Percentiles rank a stretch among this genome's conserved stretches.
Evolutionary conservation across 2,113 vertebrate species (phyloP).

Genomic region (Phylloscopus trochiloides): DNA sequence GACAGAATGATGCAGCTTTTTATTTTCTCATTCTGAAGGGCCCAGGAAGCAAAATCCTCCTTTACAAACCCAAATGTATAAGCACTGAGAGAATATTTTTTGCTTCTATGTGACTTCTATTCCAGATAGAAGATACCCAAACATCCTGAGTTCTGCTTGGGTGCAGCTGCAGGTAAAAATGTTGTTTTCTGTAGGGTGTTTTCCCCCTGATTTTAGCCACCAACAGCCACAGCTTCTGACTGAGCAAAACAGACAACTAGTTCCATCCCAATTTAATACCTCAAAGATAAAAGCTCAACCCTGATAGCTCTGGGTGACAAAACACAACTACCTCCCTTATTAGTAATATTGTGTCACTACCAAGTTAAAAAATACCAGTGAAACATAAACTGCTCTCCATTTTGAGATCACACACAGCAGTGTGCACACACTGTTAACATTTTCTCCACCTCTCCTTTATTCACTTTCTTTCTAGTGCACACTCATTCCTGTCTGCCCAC

Average conservation of each 20-base stretch:
- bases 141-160: not conserved
- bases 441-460: not conserved
- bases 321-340: not conserved
- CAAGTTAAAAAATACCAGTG: not conserved
- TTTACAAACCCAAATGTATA: not conserved
- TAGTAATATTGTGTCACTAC: too few relatives aligned
- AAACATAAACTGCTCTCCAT: not conserved
- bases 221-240: not conserved
- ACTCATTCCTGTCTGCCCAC: not conserved
- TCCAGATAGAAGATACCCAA: not conserved
- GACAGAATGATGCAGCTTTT: not conserved
- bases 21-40: not conserved
- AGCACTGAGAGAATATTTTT: not conserved
- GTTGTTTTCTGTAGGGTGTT: not conserved
- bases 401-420: not conserved
- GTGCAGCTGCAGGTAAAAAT: not conserved
- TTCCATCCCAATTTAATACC: not conserved
- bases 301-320: not conserved
- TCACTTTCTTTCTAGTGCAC: not conserved
- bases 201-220: not conserved
- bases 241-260: not conserved
- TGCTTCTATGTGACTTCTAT: not conserved
- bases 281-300: not conserved
- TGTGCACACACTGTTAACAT: accelerated
- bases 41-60: not conserved